phyloP scores from a whole-genome alignment of 1,140 invertebrate species.

The Drosophila saltans region DNA sequence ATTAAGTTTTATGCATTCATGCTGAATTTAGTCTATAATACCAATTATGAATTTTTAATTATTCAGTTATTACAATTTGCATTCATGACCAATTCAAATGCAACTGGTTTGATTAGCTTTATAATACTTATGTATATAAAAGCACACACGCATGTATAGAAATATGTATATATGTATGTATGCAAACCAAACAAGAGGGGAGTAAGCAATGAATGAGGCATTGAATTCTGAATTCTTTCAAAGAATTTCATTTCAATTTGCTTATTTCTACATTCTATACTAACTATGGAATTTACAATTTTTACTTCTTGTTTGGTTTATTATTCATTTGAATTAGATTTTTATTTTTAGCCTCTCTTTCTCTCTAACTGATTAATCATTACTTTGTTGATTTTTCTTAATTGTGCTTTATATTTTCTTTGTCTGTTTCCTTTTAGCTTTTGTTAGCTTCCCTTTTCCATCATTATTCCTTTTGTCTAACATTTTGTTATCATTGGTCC shows the following conservation, averaged over 20 bases:
- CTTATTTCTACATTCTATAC: not conserved
- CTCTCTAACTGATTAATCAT: no score
- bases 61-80: not conserved
- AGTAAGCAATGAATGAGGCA: no score
- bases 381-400: no score
- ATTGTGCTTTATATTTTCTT: no score
- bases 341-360: no score
- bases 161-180: no score
- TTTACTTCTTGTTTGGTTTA: no score
- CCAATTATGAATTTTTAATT: conserved; percentile 8
- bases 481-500: not conserved
- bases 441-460: no score
- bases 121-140: not conserved
- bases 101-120: not conserved
- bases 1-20: conserved; percentile 1
- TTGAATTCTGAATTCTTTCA: no score
- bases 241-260: not conserved
- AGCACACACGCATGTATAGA: not conserved
- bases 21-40: not conserved
- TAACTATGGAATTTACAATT: not conserved
- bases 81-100: not conserved
- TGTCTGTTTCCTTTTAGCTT: no score
- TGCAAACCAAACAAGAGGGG: no score
- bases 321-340: no score
- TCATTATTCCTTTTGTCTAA: not conserved